Conservation (phyloP, 92 coral and sea anemone species). For the Heliopora coerulea region DNA sequence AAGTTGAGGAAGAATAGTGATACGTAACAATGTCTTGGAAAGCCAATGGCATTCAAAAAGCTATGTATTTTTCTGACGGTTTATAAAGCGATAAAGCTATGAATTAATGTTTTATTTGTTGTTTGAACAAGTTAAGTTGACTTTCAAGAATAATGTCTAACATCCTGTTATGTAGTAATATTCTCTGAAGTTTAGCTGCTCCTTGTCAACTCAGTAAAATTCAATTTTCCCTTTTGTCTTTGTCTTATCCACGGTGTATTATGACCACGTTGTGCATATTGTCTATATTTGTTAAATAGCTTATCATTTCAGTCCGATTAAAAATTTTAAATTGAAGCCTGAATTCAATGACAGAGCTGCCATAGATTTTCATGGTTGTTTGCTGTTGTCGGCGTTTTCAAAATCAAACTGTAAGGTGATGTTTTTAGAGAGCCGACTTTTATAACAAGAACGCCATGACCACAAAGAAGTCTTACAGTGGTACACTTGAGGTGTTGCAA, state of each 20-base stretch:
- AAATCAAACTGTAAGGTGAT: background rate
- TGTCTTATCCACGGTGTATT: too few species aligned
- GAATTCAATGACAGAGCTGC: background rate
- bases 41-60: background rate
- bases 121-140: constrained; percentile 26
- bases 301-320: background rate
- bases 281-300: background rate
- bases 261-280: background rate
- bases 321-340: background rate
- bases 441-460: background rate
- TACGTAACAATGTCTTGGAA: too few species aligned
- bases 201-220: background rate
- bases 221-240: background rate
- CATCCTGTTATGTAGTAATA: background rate
- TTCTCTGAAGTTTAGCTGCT: background rate
- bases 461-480: background rate
- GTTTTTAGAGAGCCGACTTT: too few species aligned
- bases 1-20: too few species aligned
- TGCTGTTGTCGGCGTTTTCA: background rate
- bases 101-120: constrained; percentile 28
- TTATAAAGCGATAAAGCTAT: constrained; percentile 10
- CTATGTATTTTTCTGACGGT: background rate
- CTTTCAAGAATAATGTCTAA: constrained; percentile 11
- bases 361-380: background rate
- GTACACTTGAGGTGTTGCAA: background rate